These are phyloP conservation scores for Leucophenga varia DNA, from an alignment of 1,140 invertebrate species.

Conservation along the genomic window DNA sequence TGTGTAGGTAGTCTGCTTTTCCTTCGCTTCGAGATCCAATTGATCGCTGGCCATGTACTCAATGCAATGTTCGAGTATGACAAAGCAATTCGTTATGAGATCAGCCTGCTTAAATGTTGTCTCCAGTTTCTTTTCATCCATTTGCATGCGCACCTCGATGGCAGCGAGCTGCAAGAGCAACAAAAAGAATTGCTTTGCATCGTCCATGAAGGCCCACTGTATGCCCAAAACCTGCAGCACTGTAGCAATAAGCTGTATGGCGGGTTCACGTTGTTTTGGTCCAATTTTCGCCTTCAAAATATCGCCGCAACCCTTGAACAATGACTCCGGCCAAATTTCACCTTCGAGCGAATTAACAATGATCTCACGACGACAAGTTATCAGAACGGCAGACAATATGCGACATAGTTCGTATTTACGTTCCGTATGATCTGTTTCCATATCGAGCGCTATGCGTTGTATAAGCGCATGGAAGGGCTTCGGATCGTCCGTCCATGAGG, in stretches of 20 bases:
- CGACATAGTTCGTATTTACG: constrained; percentile 83
- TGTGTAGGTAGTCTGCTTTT: constrained; percentile 85
- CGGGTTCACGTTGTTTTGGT: constrained; percentile 83
- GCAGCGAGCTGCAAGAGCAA: constrained; percentile 82
- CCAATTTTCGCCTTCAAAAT: constrained; percentile 85
- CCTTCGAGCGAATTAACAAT: constrained; percentile 63
- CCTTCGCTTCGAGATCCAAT: constrained; percentile 82
- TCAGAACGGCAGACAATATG: constrained; percentile 72
- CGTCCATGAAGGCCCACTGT: constrained; percentile 78
- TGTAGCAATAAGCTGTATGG: constrained; percentile 77
- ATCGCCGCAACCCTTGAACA: constrained; percentile 76
- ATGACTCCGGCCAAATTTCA: constrained; percentile 76
- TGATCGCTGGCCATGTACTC: constrained; percentile 79
- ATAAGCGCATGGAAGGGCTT: constrained; percentile 79
- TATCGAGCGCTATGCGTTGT: constrained; percentile 81
- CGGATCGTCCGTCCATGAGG: constrained; percentile 72
- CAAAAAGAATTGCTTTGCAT: constrained; percentile 79
- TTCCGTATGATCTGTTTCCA: constrained; percentile 82
- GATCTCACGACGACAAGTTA: constrained; percentile 69
- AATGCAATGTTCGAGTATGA: constrained; percentile 79
- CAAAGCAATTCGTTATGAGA: constrained; percentile 79
- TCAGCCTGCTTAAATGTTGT: constrained; percentile 73
- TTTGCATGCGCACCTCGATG: constrained; percentile 89
- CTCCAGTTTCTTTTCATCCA: constrained; percentile 83
- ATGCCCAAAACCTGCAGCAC: constrained; percentile 80